Evolutionary conservation across 2,888 invertebrate species (phyloP), one percentile per base, ranked within the genome.

Genomic region (Dynastes maya): DNA sequence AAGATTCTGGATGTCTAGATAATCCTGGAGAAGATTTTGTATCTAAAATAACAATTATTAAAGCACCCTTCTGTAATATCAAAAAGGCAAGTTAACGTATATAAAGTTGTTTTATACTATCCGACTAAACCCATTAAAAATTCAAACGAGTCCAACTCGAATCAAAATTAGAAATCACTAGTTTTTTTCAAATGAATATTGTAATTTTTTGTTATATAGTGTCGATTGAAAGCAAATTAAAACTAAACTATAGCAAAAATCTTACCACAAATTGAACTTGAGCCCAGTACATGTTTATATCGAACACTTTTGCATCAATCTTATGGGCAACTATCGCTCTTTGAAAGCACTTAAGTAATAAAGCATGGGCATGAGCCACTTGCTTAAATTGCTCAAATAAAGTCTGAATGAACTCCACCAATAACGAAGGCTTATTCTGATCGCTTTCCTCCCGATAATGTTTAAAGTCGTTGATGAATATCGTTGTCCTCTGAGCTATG

Each of bases 231-330:
- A 37, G 5, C 32, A 37, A 37, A 37, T 37, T 37, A 37, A 37
- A 37, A 37, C 32, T 37, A 77, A 51, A 72, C 9, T 22, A 5
- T n/a, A 75, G 6, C 32, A 58, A 32, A 16, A n/a, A 40, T 16
- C 93, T 90, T 89, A 97, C 96, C 85, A 96, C 96, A 86, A 94
- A 93, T 88, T 98, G 97, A 53, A 97, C 95, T 84, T 96, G 95
- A 61, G 94, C 93, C 97, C 97, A 98, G 82, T 96, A 96, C 86
- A 96, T 95, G 55, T 93, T 91, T 86, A 94, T 91, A 85, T 92
- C 92, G 86, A 95, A 95, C 65, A 93, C 86, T 76, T 90, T 89
- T 67, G 91, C 85, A 82, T 90, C 89, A n/a, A 91, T 83, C 79
- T 89, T 89, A 85, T 93, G 91, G 75, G 90, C 91, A 81, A 91